Evolutionary conservation across 2,113 vertebrate genomes (phyloP).

Genomic region (Polypterus senegalus): DNA sequence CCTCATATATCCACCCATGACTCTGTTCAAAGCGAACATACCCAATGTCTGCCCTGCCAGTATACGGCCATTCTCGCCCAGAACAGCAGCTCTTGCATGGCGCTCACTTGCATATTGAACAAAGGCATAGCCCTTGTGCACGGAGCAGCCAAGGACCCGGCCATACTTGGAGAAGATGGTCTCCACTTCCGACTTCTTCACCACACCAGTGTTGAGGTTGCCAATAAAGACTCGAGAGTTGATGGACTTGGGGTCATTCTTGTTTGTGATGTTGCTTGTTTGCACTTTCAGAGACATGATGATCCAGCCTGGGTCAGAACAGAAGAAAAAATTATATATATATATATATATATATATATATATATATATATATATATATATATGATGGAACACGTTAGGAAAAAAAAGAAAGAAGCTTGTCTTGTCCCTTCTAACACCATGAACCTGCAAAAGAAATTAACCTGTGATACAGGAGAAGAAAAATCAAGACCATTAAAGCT

Average conservation of each 20-base stretch:
- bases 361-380: too few relatives aligned
- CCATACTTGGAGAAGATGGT: constrained; percentile 86
- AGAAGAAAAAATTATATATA: neutral
- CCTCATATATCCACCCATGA: too few relatives aligned
- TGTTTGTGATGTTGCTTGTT: constrained; percentile 91
- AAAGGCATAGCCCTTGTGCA: constrained; percentile 86
- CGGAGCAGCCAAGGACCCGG: constrained; percentile 76
- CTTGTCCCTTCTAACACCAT: too few relatives aligned
- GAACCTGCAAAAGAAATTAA: too few relatives aligned
- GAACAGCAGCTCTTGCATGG: constrained; percentile 75
- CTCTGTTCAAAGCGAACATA: constrained; percentile 30
- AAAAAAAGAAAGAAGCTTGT: neutral
- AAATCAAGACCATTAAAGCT: too few relatives aligned
- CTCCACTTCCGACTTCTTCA: constrained; percentile 86
- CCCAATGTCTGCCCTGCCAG: constrained; percentile 82
- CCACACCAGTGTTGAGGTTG: constrained; percentile 86
- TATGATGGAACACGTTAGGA: neutral
- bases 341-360: too few relatives aligned
- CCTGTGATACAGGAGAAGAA: too few relatives aligned
- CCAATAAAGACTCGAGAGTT: constrained; percentile 92
- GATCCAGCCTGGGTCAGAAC: constrained; percentile 6
- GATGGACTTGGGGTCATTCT: constrained; percentile 88
- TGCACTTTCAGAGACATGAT: constrained; percentile 86
- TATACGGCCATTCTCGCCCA: constrained; percentile 77
- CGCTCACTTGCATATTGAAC: constrained; percentile 81